phyloP scores from a whole-genome alignment of 2,113 vertebrate species.

The Plotosus lineatus region DNA sequence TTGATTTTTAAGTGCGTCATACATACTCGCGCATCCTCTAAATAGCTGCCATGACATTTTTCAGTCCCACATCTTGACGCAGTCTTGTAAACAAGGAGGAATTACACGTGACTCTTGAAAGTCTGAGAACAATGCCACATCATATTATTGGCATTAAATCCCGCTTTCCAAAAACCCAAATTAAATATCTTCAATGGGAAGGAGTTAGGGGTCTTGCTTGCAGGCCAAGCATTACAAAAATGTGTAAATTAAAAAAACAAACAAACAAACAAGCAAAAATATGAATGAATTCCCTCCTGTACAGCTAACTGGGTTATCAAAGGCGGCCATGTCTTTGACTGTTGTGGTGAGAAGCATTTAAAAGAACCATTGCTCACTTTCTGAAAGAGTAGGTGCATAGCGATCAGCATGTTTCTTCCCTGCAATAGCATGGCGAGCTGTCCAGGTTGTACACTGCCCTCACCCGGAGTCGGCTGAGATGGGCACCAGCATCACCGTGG shows the following conservation, averaged over 20 bases:
- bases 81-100: background rate
- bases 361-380: no score
- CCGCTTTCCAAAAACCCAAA: conserved; percentile 12
- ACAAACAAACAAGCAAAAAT: no score
- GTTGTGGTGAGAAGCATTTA: no score
- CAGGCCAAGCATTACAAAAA: background rate
- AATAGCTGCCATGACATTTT: background rate
- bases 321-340: no score
- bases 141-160: background rate
- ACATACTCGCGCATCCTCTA: background rate
- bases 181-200: conserved; percentile 26
- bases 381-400: no score
- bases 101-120: background rate
- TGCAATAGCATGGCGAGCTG: no score
- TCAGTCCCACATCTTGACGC: background rate
- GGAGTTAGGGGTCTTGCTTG: conserved; percentile 25
- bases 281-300: no score
- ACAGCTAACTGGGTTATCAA: no score
- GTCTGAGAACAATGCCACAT: background rate
- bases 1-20: background rate
- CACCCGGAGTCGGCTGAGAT: no score
- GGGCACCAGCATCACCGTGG: no score
- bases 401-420: no score
- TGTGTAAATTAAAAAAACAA: background rate
- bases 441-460: no score